Evolutionary conservation across 2,113 vertebrate genomes (phyloP).

Genomic region (Ictidomys tridecemlineatus): DNA sequence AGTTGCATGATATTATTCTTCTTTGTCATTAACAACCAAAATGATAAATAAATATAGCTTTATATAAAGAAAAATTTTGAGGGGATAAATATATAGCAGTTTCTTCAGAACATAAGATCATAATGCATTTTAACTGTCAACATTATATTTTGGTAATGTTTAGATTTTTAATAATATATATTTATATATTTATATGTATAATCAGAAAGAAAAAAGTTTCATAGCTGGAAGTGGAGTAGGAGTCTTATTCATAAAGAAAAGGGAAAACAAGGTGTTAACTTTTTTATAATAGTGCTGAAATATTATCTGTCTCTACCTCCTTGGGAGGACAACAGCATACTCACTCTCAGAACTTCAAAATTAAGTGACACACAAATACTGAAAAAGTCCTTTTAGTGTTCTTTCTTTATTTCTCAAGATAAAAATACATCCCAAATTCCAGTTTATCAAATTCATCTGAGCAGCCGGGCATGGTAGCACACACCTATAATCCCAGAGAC

Average conservation of each 20-base stretch:
- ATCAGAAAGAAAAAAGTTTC: conserved; percentile 44
- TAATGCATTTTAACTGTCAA: conserved; percentile 18
- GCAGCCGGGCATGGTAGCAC: no score
- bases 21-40: background rate
- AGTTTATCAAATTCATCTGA: conserved; percentile 40
- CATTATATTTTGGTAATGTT: background rate
- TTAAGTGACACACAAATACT: background rate
- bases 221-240: background rate
- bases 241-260: conserved; percentile 32
- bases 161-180: background rate
- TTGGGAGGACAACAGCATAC: background rate
- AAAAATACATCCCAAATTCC: conserved; percentile 1
- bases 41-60: background rate
- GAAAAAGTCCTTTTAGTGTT: background rate
- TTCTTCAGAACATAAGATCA: conserved; percentile 52
- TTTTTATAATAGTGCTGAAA: conserved; percentile 4
- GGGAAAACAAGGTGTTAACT: background rate
- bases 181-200: background rate
- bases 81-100: background rate
- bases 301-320: background rate
- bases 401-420: background rate
- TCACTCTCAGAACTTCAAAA: conserved; percentile 51
- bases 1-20: background rate
- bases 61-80: background rate
- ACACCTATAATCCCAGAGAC: no score